phyloP scores from a whole-genome alignment of 2,113 vertebrate genomes.

The Ochotona princeps region DNA sequence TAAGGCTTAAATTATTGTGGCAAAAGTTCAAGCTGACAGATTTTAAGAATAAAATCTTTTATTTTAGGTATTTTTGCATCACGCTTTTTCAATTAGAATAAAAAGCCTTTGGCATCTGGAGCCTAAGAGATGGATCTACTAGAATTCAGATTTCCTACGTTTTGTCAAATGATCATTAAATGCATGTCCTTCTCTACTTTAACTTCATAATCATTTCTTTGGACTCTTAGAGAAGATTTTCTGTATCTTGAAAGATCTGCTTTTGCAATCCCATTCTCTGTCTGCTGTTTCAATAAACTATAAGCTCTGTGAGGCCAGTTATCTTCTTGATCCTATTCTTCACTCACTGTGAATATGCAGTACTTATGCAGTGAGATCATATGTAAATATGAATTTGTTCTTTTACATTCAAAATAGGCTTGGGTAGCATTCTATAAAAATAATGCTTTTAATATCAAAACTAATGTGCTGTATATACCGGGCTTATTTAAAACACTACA shows the following conservation, averaged over 20 bases:
- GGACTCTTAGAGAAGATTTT: background rate
- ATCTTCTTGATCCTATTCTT: background rate
- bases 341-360: background rate
- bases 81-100: background rate
- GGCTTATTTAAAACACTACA: background rate
- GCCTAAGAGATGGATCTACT: background rate
- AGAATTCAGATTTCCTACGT: background rate
- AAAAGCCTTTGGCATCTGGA: background rate
- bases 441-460: background rate
- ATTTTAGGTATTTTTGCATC: background rate
- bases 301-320: background rate
- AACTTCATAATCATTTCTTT: background rate
- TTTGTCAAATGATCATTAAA: background rate
- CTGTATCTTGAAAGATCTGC: background rate
- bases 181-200: background rate
- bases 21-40: background rate
- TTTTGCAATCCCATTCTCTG: background rate
- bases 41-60: constrained; percentile 7
- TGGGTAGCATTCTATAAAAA: background rate
- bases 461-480: background rate
- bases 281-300: background rate
- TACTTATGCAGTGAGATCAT: background rate
- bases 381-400: background rate
- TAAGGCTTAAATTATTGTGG: background rate
- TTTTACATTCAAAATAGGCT: background rate